Conservation (phyloP, 2,888 invertebrate species). For the Luperina nickerlii region DNA sequence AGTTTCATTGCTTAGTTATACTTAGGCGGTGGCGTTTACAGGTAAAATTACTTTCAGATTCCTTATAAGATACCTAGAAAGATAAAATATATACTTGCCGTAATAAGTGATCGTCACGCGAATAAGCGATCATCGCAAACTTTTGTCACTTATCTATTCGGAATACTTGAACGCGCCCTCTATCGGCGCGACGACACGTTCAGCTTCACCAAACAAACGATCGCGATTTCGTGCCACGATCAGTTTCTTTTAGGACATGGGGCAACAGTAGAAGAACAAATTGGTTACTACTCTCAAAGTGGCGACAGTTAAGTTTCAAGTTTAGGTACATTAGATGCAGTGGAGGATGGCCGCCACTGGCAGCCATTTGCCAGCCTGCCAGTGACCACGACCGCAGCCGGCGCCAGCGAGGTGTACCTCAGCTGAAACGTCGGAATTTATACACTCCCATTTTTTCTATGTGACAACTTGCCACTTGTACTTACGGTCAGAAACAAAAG, state of each 20-base stretch:
- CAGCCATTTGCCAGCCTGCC: too few relatives aligned
- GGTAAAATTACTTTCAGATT: slow-evolving; percentile 7
- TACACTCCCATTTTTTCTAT: background rate
- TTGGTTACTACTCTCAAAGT: background rate
- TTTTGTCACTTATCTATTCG: background rate
- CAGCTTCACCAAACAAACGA: background rate
- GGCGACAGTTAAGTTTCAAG: background rate
- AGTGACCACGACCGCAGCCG: background rate
- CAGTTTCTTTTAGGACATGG: background rate
- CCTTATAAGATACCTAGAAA: background rate
- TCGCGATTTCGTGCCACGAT: background rate
- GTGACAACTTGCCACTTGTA: too few relatives aligned
- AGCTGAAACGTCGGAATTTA: background rate
- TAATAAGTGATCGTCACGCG: background rate
- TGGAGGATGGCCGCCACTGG: background rate
- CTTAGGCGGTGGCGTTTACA: background rate
- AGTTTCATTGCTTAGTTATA: background rate
- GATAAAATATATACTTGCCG: background rate
- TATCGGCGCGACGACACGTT: background rate
- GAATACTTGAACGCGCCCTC: background rate
- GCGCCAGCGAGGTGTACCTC: background rate
- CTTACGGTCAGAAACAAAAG: too few relatives aligned
- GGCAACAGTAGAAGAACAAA: background rate
- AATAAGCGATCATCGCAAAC: too few relatives aligned
- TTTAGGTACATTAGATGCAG: background rate